Conservation (phyloP, 2,113 vertebrate species). For the Taxidea taxus region DNA sequence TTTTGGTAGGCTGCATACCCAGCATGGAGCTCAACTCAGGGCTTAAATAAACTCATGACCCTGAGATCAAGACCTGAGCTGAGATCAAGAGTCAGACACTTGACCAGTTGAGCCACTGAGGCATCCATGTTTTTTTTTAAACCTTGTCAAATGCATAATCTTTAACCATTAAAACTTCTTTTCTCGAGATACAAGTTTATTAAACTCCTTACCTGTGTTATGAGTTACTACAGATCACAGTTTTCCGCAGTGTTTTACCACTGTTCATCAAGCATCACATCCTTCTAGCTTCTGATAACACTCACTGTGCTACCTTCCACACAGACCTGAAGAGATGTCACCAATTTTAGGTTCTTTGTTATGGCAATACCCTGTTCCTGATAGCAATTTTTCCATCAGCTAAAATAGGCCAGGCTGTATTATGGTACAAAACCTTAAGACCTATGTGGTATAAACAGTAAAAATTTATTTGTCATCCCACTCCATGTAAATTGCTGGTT, state of each 20-base stretch:
- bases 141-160: not conserved
- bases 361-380: not conserved
- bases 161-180: not conserved
- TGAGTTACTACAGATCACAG: not conserved
- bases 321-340: no score
- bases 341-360: not conserved
- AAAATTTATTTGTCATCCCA: not conserved
- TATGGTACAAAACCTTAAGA: not conserved
- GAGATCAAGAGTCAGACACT: not conserved
- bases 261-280: not conserved
- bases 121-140: not conserved
- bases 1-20: not conserved
- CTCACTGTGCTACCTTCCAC: not conserved
- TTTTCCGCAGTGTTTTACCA: not conserved
- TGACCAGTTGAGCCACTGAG: not conserved
- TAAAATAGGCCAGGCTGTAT: not conserved
- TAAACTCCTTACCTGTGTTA: not conserved
- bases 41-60: not conserved
- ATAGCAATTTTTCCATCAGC: not conserved
- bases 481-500: no score
- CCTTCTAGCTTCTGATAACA: not conserved
- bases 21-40: not conserved
- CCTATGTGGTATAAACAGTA: not conserved
- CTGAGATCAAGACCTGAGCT: not conserved
- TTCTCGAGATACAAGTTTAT: not conserved